Percentiles rank a stretch among this genome's conserved stretches.
Conservation (phyloP, 2,113 vertebrate genomes). For the Todiramphus saurophagus region DNA sequence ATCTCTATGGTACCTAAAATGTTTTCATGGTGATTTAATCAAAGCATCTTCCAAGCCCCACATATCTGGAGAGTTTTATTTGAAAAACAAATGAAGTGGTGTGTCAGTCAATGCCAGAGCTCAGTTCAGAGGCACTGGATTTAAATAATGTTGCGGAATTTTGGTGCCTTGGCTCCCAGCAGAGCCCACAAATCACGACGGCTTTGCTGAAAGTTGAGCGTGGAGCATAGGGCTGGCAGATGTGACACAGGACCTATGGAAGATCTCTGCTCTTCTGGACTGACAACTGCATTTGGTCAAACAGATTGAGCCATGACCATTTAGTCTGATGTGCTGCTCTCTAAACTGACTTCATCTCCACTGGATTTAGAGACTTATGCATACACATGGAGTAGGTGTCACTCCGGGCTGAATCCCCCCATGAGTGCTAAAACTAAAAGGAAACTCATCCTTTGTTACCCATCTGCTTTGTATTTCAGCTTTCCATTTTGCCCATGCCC, state of each 20-base stretch:
- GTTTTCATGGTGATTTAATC: not conserved
- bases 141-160: not conserved
- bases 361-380: not conserved
- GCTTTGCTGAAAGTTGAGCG: not conserved
- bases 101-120: not conserved
- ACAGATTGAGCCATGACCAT: not conserved
- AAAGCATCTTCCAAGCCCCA: not conserved
- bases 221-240: not conserved
- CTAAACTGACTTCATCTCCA: not conserved
- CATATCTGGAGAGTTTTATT: not conserved
- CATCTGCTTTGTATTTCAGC: not conserved
- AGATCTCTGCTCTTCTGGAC: not conserved
- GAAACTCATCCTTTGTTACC: not conserved
- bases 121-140: not conserved
- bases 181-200: not conserved
- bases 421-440: not conserved
- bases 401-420: not conserved
- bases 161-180: not conserved
- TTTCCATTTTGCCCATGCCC: not conserved
- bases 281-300: not conserved
- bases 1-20: not conserved
- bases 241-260: not conserved
- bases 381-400: not conserved
- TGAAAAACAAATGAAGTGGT: not conserved
- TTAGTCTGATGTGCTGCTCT: not conserved